phyloP scores from a whole-genome alignment of 2,888 invertebrate species.

The Halictus quadricinctus region DNA sequence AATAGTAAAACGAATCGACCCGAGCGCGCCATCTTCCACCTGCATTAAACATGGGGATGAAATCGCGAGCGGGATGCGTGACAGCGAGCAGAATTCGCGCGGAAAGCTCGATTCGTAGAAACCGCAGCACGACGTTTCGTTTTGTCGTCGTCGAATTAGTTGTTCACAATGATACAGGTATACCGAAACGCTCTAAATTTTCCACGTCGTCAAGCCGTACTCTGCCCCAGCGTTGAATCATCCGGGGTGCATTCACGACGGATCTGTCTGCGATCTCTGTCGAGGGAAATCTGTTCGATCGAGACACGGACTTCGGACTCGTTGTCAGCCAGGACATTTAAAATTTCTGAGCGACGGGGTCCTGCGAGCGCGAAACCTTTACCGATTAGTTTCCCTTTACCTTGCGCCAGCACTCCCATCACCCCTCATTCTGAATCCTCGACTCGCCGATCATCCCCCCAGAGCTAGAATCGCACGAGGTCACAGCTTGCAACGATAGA shows the following conservation, averaged over 20 bases:
- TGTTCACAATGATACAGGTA: too few relatives aligned
- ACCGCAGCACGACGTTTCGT: background rate
- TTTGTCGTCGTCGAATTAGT: background rate
- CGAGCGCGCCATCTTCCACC: slow-evolving; percentile 48
- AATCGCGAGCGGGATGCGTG: background rate
- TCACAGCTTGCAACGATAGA: background rate
- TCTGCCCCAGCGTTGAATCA: background rate
- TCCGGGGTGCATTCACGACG: background rate
- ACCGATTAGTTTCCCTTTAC: background rate
- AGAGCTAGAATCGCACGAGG: background rate
- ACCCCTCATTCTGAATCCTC: slow-evolving; percentile 21
- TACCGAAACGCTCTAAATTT: background rate
- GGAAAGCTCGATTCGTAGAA: background rate
- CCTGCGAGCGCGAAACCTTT: background rate
- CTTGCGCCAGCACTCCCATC: slow-evolving; percentile 5
- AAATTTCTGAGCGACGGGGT: too few relatives aligned
- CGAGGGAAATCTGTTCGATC: background rate
- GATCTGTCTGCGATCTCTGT: background rate
- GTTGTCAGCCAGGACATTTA: too few relatives aligned
- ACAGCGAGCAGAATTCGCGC: background rate
- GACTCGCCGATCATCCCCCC: slow-evolving; percentile 3
- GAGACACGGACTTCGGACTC: background rate
- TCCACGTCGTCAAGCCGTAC: slow-evolving; percentile 9
- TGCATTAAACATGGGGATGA: background rate
- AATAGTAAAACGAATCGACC: slow-evolving; percentile 42